phyloP scores from a whole-genome alignment of 1,140 invertebrate species.

The Drosophila ercepeae region DNA sequence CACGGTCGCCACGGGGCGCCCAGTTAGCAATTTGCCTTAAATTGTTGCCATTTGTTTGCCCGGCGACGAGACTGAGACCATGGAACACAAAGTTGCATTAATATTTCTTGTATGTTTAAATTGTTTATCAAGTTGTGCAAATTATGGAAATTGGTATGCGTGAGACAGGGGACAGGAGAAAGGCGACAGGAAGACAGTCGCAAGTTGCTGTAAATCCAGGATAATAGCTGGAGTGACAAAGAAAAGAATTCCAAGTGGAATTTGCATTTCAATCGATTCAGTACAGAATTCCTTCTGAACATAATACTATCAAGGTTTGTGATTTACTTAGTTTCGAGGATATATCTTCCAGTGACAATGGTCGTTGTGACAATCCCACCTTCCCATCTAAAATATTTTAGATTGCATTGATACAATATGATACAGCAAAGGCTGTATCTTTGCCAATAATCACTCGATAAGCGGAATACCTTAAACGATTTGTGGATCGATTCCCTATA shows the following conservation, averaged over 20 bases:
- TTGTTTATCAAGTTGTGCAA: conserved; percentile 59
- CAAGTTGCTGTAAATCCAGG: conserved; percentile 29
- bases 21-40: conserved; percentile 73
- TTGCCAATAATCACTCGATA: too few relatives aligned
- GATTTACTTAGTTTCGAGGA: not conserved
- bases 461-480: too few relatives aligned
- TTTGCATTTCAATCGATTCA: conserved; percentile 33
- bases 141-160: conserved; percentile 67
- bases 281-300: not conserved
- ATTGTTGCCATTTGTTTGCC: conserved; percentile 76
- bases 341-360: too few relatives aligned
- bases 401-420: too few relatives aligned
- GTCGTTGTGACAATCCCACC: too few relatives aligned
- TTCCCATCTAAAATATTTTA: too few relatives aligned
- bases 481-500: too few relatives aligned
- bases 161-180: conserved; percentile 21
- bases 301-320: not conserved
- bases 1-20: conserved; percentile 61
- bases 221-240: conserved; percentile 38
- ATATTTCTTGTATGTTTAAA: conserved; percentile 64
- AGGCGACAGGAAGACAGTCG: not conserved
- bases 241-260: conserved; percentile 17
- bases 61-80: conserved; percentile 23
- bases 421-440: too few relatives aligned
- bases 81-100: conserved; percentile 53